A percentile compares a stretch with the other conserved stretches of the same genome.
phyloP scores from a whole-genome alignment of 2,797 vertebrate species.

The Scarus forsteni region DNA sequence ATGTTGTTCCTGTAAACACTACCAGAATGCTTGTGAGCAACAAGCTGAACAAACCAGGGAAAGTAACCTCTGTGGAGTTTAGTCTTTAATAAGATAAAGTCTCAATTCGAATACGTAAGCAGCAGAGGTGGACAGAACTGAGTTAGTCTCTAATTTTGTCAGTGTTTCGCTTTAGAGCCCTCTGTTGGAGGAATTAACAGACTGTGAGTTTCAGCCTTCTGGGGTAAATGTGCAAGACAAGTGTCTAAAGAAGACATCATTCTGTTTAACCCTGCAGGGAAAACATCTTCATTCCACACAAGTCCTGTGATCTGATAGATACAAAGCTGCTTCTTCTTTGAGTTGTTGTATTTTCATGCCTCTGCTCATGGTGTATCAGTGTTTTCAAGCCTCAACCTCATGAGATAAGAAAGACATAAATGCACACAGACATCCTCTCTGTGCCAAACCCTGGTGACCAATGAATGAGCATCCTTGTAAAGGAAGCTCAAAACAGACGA shows the following conservation, averaged over 20 bases:
- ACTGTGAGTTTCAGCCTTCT: not conserved
- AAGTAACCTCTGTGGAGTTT: no score
- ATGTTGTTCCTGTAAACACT: no score
- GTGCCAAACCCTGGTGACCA: slow-evolving; percentile 54
- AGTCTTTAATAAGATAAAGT: no score
- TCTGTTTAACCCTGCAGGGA: slow-evolving; percentile 2
- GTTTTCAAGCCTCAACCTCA: slow-evolving; percentile 43
- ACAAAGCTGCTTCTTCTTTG: slow-evolving; percentile 22
- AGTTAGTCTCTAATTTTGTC: no score
- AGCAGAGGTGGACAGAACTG: no score
- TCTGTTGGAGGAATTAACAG: no score
- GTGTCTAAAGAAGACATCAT: slow-evolving; percentile 7
- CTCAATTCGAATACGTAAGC: no score
- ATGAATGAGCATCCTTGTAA: slow-evolving; percentile 81
- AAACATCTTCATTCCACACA: slow-evolving; percentile 23
- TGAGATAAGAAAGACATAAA: slow-evolving; percentile 54
- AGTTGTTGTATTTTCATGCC: slow-evolving; percentile 1
- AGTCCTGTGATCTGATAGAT: slow-evolving; percentile 66
- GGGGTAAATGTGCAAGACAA: slow-evolving; percentile 4
- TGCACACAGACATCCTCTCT: slow-evolving; percentile 55
- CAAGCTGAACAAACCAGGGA: no score
- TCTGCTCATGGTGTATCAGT: slow-evolving; percentile 7
- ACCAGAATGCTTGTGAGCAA: no score
- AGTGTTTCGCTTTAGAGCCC: no score
- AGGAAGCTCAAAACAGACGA: slow-evolving; percentile 63